Base-by-base conservation (phyloP, 53 echinoderm and acorn worm species). In the Patiria pectinifera region DNA sequence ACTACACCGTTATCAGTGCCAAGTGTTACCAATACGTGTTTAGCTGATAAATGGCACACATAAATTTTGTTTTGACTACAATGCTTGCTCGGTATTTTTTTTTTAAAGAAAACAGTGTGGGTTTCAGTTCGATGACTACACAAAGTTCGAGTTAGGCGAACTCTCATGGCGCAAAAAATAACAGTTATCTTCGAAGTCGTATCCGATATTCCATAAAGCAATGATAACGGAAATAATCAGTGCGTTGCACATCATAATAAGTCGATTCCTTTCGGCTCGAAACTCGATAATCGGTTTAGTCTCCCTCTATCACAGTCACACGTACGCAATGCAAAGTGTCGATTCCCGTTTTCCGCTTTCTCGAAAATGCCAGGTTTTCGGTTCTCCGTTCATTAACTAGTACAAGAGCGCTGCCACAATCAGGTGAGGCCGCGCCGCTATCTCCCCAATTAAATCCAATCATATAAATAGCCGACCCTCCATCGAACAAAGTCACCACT, bases 401-500 rank as follows among this genome's bases (percentile, higher is more conserved):
- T 69, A 11, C 15, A 18, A 11, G 14, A 18, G 69, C 69, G 69
- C 21, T 53, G 8, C 53, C 53, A 21, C 10, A 18, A 69, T 69
- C 69, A 69, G 74, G 3, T 6, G 4, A 21, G 11, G 74, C 22
- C 22, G 3, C 24, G 74, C 74, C 6, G 10, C 19, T 74, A 74
- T 74, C 74, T n/a, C 74, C 24, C 4, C 16, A n/a, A 74, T 22
- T 74, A 74, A 23, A 74, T 24, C 24, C 74, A 74, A 74, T 74
- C 16, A 53, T 66, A 66, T 66, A 74, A 24, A 78, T 47, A 78
- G 47, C 79, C 14, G 45, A 11, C 45, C 12, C 79, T 78, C 79
- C 46, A 78, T 15, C 45, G 46, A 16, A 46, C 79, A 78, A 78
- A 78, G 79, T 78, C 79, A 78, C 79, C 79, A 45, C 45, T 46